phyloP scores from a whole-genome alignment of 2,888 invertebrate genomes.

The Eupithecia inturbata region DNA sequence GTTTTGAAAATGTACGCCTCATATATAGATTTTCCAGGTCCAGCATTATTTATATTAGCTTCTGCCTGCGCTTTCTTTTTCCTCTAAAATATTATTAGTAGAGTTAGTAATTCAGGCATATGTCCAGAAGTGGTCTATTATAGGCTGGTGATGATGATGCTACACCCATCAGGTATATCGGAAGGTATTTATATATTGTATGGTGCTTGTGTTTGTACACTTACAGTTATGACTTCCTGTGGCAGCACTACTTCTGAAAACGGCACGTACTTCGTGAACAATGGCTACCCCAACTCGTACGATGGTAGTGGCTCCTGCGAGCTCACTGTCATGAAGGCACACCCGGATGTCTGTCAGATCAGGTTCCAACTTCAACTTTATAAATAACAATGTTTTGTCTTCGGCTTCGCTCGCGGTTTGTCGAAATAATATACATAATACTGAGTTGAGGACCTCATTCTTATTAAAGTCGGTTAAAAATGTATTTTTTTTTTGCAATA shows the following conservation, averaged over 20 bases:
- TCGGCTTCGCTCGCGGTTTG: too few species aligned
- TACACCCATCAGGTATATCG: too few species aligned
- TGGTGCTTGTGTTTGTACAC: neutral
- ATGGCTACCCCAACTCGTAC: conserved; percentile 88
- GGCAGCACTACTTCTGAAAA: conserved; percentile 91
- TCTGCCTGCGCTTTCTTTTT: too few species aligned
- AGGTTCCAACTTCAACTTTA: conserved; percentile 76
- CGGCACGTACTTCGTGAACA: conserved; percentile 94
- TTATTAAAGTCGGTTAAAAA: neutral
- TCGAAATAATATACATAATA: neutral
- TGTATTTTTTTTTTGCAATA: neutral
- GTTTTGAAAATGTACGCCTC: too few species aligned
- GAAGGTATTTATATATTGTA: neutral
- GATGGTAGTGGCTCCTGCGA: conserved; percentile 94
- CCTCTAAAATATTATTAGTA: too few species aligned
- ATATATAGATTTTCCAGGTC: too few species aligned
- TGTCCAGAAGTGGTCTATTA: too few species aligned
- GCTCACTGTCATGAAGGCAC: conserved; percentile 90
- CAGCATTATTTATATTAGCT: too few species aligned
- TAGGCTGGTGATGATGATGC: too few species aligned
- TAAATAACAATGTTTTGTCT: neutral
- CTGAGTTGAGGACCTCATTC: neutral
- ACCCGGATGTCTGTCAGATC: conserved; percentile 92
- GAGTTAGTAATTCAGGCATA: too few species aligned
- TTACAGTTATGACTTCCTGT: conserved; percentile 90